Evolutionary conservation across 2,113 vertebrate species (phyloP).

Genomic region (Coturnix japonica): DNA sequence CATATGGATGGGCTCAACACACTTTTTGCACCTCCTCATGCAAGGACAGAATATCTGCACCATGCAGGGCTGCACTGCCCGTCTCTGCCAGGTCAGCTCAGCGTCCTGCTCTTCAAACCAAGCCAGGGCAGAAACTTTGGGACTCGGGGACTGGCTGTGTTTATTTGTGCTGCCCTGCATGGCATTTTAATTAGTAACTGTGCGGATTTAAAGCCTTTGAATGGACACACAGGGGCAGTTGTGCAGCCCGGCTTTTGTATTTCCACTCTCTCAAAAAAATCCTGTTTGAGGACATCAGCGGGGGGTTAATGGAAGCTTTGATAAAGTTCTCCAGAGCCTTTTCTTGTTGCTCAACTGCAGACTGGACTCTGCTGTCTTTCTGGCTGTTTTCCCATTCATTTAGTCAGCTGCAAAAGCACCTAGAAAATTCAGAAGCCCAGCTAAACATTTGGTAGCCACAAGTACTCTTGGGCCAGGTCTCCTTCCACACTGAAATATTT

Average conservation of each 20-base stretch:
- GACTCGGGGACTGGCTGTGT: neutral
- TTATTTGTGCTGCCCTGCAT: constrained; percentile 34
- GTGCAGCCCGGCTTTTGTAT: constrained; percentile 63
- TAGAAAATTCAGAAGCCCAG: constrained; percentile 39
- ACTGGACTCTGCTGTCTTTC: constrained; percentile 55
- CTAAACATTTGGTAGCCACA: constrained; percentile 3
- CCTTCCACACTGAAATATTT: neutral
- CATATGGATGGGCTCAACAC: neutral
- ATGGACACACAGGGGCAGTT: constrained; percentile 68
- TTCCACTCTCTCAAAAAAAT: constrained; percentile 49
- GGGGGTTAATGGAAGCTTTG: constrained; percentile 77
- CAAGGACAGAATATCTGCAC: neutral
- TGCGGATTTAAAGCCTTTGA: constrained; percentile 64
- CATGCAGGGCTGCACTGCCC: neutral
- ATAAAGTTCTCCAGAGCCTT: constrained; percentile 72
- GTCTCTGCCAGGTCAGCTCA: neutral
- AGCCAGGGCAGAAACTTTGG: neutral
- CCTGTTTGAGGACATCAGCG: constrained; percentile 65
- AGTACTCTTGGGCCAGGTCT: neutral
- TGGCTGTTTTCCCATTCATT: constrained; percentile 63
- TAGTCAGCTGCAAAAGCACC: constrained; percentile 30
- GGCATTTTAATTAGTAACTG: constrained; percentile 73
- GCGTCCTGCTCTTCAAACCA: neutral
- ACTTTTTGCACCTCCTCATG: neutral
- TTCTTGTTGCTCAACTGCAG: constrained; percentile 69